These are phyloP conservation scores for Drosophila varians DNA, from an alignment of 1,140 invertebrate species.

Conservation along the genomic window DNA sequence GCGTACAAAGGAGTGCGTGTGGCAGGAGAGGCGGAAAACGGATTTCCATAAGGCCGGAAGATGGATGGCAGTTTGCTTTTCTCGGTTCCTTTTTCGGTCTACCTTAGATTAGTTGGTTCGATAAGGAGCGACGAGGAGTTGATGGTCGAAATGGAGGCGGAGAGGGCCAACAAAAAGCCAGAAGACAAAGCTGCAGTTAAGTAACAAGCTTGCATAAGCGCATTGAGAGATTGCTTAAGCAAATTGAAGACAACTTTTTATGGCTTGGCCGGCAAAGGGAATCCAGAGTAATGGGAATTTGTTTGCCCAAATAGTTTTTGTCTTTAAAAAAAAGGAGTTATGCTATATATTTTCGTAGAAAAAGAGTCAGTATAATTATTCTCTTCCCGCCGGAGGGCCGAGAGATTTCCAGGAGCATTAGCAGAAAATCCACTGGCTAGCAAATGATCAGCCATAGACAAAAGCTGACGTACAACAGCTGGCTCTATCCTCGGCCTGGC, in stretches of 20 bases:
- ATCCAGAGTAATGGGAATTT: background rate
- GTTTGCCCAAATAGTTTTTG: background rate
- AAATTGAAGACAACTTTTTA: conserved; percentile 24
- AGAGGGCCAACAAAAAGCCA: conserved; percentile 12
- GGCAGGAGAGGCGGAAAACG: conserved; percentile 31
- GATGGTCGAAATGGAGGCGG: background rate
- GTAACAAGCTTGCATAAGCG: conserved; percentile 22
- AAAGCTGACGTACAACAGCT: conserved; percentile 49
- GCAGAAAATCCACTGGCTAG: conserved; percentile 36
- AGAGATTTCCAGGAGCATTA: conserved; percentile 52
- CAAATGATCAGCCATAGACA: conserved; percentile 49
- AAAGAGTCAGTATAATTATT: background rate
- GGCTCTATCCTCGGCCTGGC: conserved; percentile 24
- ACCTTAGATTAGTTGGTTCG: conserved; percentile 59
- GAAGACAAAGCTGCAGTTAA: conserved; percentile 35
- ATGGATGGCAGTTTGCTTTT: conserved; percentile 58
- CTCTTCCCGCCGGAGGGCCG: background rate
- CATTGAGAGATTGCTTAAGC: conserved; percentile 25
- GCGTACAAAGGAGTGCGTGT: conserved; percentile 35
- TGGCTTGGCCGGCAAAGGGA: background rate
- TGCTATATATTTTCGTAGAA: background rate
- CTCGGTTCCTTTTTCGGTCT: conserved; percentile 14
- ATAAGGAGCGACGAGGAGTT: conserved; percentile 23
- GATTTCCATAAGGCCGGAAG: conserved; percentile 64
- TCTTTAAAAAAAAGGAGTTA: background rate